These are phyloP conservation scores for Saguinus imperator DNA, from an alignment of 2,113 vertebrate species.

Conservation along the genomic window DNA sequence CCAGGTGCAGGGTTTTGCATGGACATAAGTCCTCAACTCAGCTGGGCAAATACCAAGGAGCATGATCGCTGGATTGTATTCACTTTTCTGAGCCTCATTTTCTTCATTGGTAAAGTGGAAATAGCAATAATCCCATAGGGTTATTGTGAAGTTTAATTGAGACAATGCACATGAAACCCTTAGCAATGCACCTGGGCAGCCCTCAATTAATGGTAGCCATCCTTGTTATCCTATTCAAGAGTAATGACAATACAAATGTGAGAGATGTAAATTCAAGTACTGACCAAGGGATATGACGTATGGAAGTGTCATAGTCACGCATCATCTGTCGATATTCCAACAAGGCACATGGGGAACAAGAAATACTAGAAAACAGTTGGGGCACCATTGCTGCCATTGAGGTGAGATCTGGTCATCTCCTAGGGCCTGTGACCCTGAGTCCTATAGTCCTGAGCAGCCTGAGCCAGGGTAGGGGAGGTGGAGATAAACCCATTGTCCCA, in stretches of 20 bases:
- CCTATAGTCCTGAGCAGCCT: neutral
- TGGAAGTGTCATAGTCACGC: rapidly evolving
- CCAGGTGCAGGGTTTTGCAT: neutral
- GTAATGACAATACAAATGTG: neutral
- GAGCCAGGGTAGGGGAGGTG: neutral
- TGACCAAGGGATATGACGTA: neutral
- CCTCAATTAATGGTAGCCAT: rapidly evolving
- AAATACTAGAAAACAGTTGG: neutral
- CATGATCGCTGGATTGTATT: neutral
- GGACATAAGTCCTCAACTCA: neutral
- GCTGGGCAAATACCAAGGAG: neutral
- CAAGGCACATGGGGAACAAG: neutral
- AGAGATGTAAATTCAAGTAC: neutral
- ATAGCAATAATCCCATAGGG: too few relatives aligned
- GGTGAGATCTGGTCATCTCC: neutral
- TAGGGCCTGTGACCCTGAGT: neutral
- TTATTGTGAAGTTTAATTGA: neutral
- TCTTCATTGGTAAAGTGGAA: neutral
- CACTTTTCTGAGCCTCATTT: neutral
- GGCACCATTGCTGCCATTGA: neutral
- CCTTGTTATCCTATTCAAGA: neutral
- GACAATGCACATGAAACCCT: neutral
- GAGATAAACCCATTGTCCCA: neutral
- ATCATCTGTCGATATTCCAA: neutral
- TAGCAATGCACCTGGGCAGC: rapidly evolving